Conservation (phyloP, 2,888 invertebrate species). For the Mallateleia sp. region DNA sequence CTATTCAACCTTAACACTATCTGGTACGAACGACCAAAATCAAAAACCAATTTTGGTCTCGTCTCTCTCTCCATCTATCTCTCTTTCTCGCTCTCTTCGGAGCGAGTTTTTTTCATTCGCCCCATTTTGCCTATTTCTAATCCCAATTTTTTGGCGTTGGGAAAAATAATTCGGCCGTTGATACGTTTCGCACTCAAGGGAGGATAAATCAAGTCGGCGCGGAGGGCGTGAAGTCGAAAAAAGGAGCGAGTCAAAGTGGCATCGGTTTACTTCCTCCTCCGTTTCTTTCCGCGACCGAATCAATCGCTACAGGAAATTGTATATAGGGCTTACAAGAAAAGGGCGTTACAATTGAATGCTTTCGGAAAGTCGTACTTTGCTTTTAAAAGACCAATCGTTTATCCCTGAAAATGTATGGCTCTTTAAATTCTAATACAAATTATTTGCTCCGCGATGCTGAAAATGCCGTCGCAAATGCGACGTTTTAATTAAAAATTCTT, state of each 20-base stretch:
- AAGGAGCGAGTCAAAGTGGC: conserved; percentile 76
- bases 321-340: conserved; percentile 75
- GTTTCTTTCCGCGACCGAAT: conserved; percentile 70
- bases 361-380: conserved; percentile 75
- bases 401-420: conserved; percentile 55
- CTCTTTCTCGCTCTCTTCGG: background rate
- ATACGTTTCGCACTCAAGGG: conserved; percentile 45
- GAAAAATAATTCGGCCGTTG: conserved; percentile 50
- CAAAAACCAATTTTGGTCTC: conserved; percentile 66
- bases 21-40: conserved; percentile 56
- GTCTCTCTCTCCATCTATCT: conserved; percentile 7
- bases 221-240: conserved; percentile 79
- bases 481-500: conserved; percentile 50
- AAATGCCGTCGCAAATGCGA: background rate
- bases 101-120: background rate
- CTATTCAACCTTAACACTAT: conserved; percentile 45
- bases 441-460: conserved; percentile 68
- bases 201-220: conserved; percentile 70
- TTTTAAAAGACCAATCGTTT: conserved; percentile 70
- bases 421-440: conserved; percentile 75
- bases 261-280: conserved; percentile 65
- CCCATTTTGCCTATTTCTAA: conserved; percentile 32
- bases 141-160: conserved; percentile 34
- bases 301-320: conserved; percentile 76
- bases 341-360: conserved; percentile 77